Base-by-base conservation (phyloP, 2,888 invertebrate genomes). In the Agonopterix heracliana region DNA sequence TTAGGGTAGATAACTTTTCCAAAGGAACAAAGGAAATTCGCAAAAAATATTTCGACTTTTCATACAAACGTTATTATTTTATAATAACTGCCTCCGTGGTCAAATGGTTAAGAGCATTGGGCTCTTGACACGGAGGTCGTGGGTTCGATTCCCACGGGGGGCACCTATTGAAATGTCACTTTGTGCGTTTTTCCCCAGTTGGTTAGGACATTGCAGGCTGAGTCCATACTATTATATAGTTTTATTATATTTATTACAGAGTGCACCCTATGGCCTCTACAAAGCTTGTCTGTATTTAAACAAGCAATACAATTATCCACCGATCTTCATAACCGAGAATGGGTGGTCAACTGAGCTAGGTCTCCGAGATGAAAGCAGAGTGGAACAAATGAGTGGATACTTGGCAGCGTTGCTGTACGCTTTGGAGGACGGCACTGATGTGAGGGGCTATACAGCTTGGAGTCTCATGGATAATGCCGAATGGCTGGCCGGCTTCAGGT, bases 381-480 rank as follows among this genome's bases (percentile, higher is more conserved):
- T 81, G 1, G 59, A 77, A 0, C 84, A 78, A 56, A 41, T 89
- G 3, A 68, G 79, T 54, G 61, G 62, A 0, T 89, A 90, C 57
- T 60, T 91, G 9, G 17, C 7, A 13, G 50, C 44, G 26, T 43
- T 91, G 14, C 56, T 89, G 14, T 61, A 86, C 2, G 90, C 90
- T 0, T 66, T 90, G 8, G 85, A 89, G 51, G 90, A 90, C 40
- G 89, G 88, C 0, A 82, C 89, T 0, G 65, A 85, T 1, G 71
- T 90, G 0, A 63, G 59, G 34, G 92, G 91, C 0, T 93, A 92
- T 58, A 89, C 90, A 0, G 87, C 84, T 0, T 93, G 93, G 92
- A 91, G 91, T 43, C 74, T 93, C 0, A 82, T 93, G 81, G 94
- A 94, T 59, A 92, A 91, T 59, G 90, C 93, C 42, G 93, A 93